phyloP scores from a whole-genome alignment of 2,113 vertebrate genomes.

The human (Homo sapiens) region GRCh38 chr2:108145501-108146000 shows the following conservation, averaged over 20 bases:
- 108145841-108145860: constrained; percentile 72
- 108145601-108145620: constrained; percentile 74
- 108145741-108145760: constrained; percentile 83
- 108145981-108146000: constrained; percentile 31
- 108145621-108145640: constrained; percentile 80
- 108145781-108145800: constrained; percentile 87
- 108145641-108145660: constrained; percentile 85
- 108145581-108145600: constrained; percentile 80
- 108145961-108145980: background rate
- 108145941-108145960: background rate
- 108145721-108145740: constrained; percentile 87
- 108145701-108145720: constrained; percentile 87
- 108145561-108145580: constrained; percentile 42
- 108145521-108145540: constrained; percentile 84
- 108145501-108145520: constrained; percentile 70
- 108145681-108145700: constrained; percentile 80
- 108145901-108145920: constrained; percentile 55
- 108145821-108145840: constrained; percentile 84
- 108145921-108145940: constrained; percentile 36
- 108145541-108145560: constrained; percentile 75
- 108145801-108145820: constrained; percentile 84
- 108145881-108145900: constrained; percentile 64
- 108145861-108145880: constrained; percentile 81
- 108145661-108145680: constrained; percentile 85
- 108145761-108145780: constrained; percentile 86